Conservation (phyloP, 2,888 invertebrate genomes). For the Nowickia ferox region DNA sequence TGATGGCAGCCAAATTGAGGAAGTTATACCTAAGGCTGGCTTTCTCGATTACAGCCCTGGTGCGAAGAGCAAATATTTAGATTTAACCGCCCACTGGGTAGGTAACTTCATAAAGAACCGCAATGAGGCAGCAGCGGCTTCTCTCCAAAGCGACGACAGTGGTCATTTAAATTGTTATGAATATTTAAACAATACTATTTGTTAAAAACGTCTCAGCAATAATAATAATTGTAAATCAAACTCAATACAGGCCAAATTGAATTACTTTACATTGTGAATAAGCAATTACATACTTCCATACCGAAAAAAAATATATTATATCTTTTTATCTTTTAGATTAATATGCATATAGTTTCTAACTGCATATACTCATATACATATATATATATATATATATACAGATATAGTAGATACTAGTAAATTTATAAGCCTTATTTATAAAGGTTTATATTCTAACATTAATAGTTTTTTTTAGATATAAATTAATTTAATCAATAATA, state of each 20-base stretch:
- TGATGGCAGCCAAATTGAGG: conserved; percentile 90
- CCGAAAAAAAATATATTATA: conserved; percentile 8
- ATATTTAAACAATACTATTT: conserved; percentile 83
- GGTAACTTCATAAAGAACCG: conserved; percentile 84
- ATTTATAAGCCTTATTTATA: conserved; percentile 1
- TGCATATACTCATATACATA: no score
- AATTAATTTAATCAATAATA: conserved; percentile 44
- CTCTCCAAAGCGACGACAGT: conserved; percentile 69
- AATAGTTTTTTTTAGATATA: conserved; percentile 32
- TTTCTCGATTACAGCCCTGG: conserved; percentile 86
- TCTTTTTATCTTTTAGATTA: neutral
- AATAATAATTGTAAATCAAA: conserved; percentile 57
- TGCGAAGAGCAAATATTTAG: conserved; percentile 86
- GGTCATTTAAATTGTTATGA: conserved; percentile 80
- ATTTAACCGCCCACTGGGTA: conserved; percentile 86
- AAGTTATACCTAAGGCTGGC: conserved; percentile 83
- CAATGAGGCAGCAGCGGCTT: conserved; percentile 77
- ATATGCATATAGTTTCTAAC: neutral
- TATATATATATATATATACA: neutral
- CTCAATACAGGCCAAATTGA: conserved; percentile 49
- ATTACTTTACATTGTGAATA: conserved; percentile 52
- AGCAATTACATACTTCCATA: conserved; percentile 46
- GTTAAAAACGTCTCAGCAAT: conserved; percentile 75
- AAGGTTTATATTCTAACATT: conserved; percentile 5
- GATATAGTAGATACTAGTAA: neutral